These are phyloP conservation scores for Uropsilus gracilis DNA, from an alignment of 2,113 vertebrate species.

Conservation along the genomic window DNA sequence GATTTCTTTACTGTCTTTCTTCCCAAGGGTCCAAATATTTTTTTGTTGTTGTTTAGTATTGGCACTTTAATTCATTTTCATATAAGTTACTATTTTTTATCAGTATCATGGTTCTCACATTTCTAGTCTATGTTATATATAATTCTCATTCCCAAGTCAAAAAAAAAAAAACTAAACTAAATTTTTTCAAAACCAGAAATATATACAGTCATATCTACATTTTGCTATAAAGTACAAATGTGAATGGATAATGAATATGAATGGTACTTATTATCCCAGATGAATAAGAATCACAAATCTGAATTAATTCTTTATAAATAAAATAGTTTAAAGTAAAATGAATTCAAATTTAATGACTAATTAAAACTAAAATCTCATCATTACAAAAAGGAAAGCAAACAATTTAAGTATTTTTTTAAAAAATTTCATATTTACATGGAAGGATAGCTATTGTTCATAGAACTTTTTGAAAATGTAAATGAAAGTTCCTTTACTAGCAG, in stretches of 20 bases:
- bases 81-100: background rate
- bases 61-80: background rate
- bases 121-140: background rate
- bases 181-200: background rate
- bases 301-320: background rate
- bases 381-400: background rate
- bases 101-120: background rate
- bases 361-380: background rate
- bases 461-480: background rate
- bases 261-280: background rate
- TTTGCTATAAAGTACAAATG: background rate
- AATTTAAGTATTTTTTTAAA: background rate
- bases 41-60: background rate
- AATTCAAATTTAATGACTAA: background rate
- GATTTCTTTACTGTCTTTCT: background rate
- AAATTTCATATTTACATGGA: background rate
- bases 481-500: background rate
- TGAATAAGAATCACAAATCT: background rate
- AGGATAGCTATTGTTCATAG: background rate
- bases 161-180: background rate
- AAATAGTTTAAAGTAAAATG: background rate
- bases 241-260: background rate
- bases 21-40: background rate
- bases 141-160: background rate
- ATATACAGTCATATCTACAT: background rate